Conservation (phyloP, 2,888 invertebrate species). For the Hypercompe scribonia region DNA sequence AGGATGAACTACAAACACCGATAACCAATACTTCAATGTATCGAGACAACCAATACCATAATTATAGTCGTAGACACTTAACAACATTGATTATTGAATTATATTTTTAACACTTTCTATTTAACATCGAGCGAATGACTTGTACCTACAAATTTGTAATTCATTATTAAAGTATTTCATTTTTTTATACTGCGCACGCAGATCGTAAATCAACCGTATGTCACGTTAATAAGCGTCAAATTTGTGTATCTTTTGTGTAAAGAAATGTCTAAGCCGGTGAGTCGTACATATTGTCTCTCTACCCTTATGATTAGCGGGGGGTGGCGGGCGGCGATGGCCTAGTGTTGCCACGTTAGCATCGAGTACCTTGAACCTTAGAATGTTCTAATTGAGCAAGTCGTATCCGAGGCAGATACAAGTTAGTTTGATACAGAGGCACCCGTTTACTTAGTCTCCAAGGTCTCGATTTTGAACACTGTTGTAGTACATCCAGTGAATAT, state of each 20-base stretch:
- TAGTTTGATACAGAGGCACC: too few relatives aligned
- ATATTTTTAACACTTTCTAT: constrained; percentile 27
- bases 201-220: constrained; percentile 30
- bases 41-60: constrained; percentile 29
- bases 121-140: constrained; percentile 34
- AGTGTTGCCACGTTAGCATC: neutral
- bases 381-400: neutral
- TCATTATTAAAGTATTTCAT: neutral
- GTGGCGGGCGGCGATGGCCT: constrained; percentile 20
- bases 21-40: constrained; percentile 33
- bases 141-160: constrained; percentile 30
- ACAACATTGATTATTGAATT: constrained; percentile 46
- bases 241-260: constrained; percentile 22
- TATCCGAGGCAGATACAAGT: neutral
- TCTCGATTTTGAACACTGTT: too few relatives aligned
- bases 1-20: constrained; percentile 40
- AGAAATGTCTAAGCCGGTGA: constrained; percentile 15
- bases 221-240: constrained; percentile 31
- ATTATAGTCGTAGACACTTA: constrained; percentile 35
- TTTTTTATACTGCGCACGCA: constrained; percentile 6
- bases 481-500: too few relatives aligned
- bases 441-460: too few relatives aligned
- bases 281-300: constrained; percentile 37
- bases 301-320: constrained; percentile 20
- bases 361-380: neutral